These are phyloP conservation scores for Varanus salvator DNA, from an alignment of 2,113 vertebrate genomes.

Conservation along the genomic window DNA sequence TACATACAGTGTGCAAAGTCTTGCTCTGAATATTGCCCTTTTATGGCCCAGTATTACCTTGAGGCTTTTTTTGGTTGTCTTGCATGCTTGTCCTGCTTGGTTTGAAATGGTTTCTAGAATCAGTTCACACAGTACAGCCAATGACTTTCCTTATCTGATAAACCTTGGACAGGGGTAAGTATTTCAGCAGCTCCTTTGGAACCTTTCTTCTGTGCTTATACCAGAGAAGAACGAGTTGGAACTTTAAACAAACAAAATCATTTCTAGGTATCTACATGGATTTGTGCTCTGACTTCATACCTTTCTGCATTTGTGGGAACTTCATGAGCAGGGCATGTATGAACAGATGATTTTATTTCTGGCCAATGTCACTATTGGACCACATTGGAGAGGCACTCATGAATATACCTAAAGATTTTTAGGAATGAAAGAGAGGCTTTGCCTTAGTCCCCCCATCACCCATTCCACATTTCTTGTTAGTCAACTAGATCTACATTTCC, in stretches of 20 bases:
- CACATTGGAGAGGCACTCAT: background rate
- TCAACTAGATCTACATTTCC: background rate
- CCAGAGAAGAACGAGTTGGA: background rate
- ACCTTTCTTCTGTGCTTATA: background rate
- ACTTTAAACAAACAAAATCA: background rate
- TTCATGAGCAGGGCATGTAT: background rate
- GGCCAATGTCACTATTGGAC: background rate
- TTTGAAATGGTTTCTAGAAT: slow-evolving; percentile 8
- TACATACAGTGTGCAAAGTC: background rate
- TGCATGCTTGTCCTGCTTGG: slow-evolving; percentile 39
- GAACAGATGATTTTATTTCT: background rate
- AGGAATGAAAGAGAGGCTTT: background rate
- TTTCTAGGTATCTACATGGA: background rate
- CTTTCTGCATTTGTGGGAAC: background rate
- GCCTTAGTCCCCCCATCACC: background rate
- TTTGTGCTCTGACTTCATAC: background rate
- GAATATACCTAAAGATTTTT: background rate
- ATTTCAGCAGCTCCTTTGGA: background rate
- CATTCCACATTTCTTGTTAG: background rate
- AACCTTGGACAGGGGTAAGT: background rate
- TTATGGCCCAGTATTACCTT: background rate
- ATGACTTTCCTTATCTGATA: background rate
- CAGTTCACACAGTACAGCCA: background rate
- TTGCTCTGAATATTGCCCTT: background rate
- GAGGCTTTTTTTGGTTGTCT: background rate